phyloP scores from a whole-genome alignment of 2,888 invertebrate species.

The Acanthoscelides obtectus region DNA sequence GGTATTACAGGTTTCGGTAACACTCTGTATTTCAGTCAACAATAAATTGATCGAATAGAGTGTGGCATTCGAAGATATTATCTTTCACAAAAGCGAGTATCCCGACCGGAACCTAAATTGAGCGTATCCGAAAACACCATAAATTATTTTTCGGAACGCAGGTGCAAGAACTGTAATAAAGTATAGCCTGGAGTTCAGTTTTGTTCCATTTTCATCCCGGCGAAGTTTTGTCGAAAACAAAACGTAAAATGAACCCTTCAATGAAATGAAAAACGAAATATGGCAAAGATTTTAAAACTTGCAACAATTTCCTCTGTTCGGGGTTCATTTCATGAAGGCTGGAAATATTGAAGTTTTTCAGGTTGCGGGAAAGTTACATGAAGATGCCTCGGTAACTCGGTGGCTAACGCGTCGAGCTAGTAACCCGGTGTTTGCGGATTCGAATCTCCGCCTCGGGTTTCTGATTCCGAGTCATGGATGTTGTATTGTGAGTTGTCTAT shows the following conservation, averaged over 20 bases:
- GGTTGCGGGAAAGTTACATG: no score
- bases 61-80: not conserved
- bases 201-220: not conserved
- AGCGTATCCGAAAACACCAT: not conserved
- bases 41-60: no score
- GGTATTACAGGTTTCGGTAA: no score
- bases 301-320: not conserved
- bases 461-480: no score
- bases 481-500: no score
- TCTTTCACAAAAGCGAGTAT: not conserved
- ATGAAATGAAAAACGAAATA: not conserved
- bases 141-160: not conserved
- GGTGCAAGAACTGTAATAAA: not conserved
- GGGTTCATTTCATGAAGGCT: not conserved
- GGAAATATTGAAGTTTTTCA: not conserved
- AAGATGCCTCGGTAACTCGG: no score
- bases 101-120: not conserved
- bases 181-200: not conserved
- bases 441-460: no score
- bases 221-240: not conserved
- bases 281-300: not conserved
- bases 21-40: no score
- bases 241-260: not conserved
- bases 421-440: no score
- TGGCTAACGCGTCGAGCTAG: no score